Evolutionary conservation across 2,888 invertebrate genomes (phyloP).

Genomic region (Phalera bucephala): DNA sequence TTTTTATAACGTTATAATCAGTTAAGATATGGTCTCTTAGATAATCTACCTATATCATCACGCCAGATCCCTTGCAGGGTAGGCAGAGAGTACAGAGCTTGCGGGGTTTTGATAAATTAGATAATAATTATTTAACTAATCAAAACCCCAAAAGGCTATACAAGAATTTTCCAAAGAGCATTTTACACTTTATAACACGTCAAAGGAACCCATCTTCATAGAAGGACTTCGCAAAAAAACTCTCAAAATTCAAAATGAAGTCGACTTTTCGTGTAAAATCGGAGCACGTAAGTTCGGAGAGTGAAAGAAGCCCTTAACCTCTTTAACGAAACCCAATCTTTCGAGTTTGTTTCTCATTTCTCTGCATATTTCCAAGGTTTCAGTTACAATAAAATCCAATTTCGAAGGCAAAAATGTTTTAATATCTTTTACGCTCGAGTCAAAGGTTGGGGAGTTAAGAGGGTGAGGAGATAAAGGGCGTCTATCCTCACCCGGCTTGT

Average conservation of each 20-base stretch:
- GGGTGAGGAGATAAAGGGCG: conserved; percentile 65
- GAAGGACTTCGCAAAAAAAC: neutral
- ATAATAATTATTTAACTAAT: no score
- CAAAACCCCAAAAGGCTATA: no score
- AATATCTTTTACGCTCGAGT: conserved; percentile 35
- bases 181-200: neutral
- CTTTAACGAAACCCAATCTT: conserved; percentile 32
- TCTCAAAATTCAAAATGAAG: conserved; percentile 1
- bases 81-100: no score
- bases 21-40: no score
- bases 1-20: no score
- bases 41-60: no score
- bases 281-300: conserved; percentile 15
- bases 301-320: conserved; percentile 26
- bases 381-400: conserved; percentile 40
- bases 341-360: conserved; percentile 36
- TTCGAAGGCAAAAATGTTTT: conserved; percentile 28
- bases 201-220: neutral
- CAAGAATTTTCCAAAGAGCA: no score
- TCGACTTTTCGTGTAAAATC: conserved; percentile 4
- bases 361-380: conserved; percentile 33
- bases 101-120: no score
- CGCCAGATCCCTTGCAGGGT: no score
- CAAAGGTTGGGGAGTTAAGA: conserved; percentile 50
- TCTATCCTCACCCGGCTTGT: conserved; percentile 59